Evolutionary conservation across 1,140 invertebrate genomes (phyloP), one percentile per base, ranked within the genome.

Genomic region (Helicoverpa zea): DNA sequence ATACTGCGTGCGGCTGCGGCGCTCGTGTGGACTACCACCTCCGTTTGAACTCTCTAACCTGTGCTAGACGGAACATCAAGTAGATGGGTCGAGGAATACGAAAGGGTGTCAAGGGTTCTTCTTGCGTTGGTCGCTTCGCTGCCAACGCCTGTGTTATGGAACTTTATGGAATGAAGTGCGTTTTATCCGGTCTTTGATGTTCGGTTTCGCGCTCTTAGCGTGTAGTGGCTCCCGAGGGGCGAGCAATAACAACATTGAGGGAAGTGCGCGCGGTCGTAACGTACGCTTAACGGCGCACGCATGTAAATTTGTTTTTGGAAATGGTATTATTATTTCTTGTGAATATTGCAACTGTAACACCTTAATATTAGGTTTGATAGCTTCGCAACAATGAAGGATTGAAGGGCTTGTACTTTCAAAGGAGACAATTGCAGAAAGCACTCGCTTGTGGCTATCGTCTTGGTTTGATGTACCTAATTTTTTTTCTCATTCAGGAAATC

Each of bases 121-220:
- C 68, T 77, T 81, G 81, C 54, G 73, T 68, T 89, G 86, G 90
- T 80, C 86, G 83, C 84, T 91, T 88, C 75, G 77, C 73, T 68
- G 80, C 66, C 83, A 73, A 85, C 86, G 89, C 84, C 88, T 88
- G 84, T 89, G 87, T 89, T 87, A 89, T 88, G 87, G 84, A 89
- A 87, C 83, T 90, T 91, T 89, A 90, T 92, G 87, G 86, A 88
- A 90, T 89, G 84, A 89, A 94, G 91, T 92, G 87, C 89, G 88
- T 91, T 90, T 90, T 90, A 89, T 91, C 87, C 82, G 88, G 85
- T 84, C 85, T 92, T 93, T 90, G 90, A 94, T 92, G 88, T 94
- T 91, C 88, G 84, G 85, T 90, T 91, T 89, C 85, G 85, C 86
- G 87, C 88, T 89, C 86, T 88, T 87, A 90, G 80, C 85, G 82